Evolutionary conservation across 2,113 vertebrate species (phyloP).

Genomic region (Cebidichthys violaceus): DNA sequence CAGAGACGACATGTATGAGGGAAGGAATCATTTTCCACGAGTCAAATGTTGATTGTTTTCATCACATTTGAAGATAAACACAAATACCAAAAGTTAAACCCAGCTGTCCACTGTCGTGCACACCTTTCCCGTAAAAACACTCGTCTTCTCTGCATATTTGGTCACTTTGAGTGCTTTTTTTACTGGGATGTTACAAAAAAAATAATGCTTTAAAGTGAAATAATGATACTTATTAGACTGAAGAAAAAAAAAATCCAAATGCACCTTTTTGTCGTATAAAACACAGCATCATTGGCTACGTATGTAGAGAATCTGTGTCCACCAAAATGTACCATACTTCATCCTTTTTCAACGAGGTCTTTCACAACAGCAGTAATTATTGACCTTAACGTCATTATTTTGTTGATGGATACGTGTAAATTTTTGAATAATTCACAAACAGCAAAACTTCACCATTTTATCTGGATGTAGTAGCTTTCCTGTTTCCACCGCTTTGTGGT

Average conservation of each 20-base stretch:
- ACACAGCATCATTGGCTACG: constrained; percentile 57
- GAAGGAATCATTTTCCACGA: constrained; percentile 63
- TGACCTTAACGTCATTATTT: constrained; percentile 49
- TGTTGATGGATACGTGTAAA: constrained; percentile 69
- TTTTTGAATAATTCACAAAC: constrained; percentile 69
- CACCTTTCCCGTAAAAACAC: constrained; percentile 42
- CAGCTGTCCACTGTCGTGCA: constrained; percentile 55
- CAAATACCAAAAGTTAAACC: constrained; percentile 67
- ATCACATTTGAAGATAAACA: constrained; percentile 56
- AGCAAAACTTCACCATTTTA: constrained; percentile 75
- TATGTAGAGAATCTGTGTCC: constrained; percentile 61
- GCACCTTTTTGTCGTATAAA: constrained; percentile 62
- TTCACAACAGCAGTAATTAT: constrained; percentile 22
- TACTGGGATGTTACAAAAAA: constrained; percentile 44
- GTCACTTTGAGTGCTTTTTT: constrained; percentile 52
- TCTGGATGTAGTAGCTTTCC: constrained; percentile 85
- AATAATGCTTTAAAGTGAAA: constrained; percentile 70
- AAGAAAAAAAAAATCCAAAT: constrained; percentile 32
- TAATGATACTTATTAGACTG: constrained; percentile 22
- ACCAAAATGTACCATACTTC: constrained; percentile 61
- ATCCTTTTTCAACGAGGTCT: constrained; percentile 60
- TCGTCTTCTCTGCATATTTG: constrained; percentile 53
- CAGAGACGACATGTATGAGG: constrained; percentile 60
- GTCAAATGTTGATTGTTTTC: constrained; percentile 58
- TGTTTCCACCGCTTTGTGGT: constrained; percentile 83